Conservation (phyloP, 2,113 vertebrate species). For the Etheostoma cragini region DNA sequence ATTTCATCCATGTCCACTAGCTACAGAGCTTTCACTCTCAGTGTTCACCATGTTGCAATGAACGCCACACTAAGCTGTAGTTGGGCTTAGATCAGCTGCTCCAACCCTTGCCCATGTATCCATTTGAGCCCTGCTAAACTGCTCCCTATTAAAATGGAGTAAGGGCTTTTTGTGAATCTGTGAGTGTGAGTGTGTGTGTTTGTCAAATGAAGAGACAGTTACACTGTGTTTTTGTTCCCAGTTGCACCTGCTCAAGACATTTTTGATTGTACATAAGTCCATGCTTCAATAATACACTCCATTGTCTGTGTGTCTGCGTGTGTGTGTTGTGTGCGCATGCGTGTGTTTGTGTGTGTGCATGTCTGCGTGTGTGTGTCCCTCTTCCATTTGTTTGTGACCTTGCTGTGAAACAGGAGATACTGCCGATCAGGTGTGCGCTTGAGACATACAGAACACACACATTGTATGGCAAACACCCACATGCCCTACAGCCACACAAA, state of each 20-base stretch:
- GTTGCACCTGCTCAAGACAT: background rate
- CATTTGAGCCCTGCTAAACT: conserved; percentile 49
- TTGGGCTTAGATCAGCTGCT: conserved; percentile 52
- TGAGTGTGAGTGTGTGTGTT: background rate
- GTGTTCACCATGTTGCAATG: background rate
- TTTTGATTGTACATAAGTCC: background rate
- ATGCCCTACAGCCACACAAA: conserved; percentile 2
- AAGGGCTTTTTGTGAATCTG: conserved; percentile 18
- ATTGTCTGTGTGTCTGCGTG: background rate
- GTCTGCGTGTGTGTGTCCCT: background rate
- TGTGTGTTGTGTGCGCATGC: background rate
- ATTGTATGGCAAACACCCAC: conserved; percentile 25
- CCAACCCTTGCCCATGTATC: conserved; percentile 48
- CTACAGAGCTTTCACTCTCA: conserved; percentile 17
- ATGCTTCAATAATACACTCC: background rate
- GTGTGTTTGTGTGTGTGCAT: background rate
- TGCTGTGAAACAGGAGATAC: conserved; percentile 46
- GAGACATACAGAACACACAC: conserved; percentile 28
- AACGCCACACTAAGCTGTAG: conserved; percentile 23
- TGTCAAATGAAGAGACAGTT: background rate
- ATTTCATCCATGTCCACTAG: conserved; percentile 20
- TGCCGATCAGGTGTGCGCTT: conserved; percentile 44
- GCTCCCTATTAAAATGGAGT: conserved; percentile 28
- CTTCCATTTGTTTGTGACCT: conserved; percentile 54
- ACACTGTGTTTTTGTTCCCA: background rate